Base-by-base conservation (phyloP, 1,140 invertebrate genomes). In the Papilio glaucus region DNA sequence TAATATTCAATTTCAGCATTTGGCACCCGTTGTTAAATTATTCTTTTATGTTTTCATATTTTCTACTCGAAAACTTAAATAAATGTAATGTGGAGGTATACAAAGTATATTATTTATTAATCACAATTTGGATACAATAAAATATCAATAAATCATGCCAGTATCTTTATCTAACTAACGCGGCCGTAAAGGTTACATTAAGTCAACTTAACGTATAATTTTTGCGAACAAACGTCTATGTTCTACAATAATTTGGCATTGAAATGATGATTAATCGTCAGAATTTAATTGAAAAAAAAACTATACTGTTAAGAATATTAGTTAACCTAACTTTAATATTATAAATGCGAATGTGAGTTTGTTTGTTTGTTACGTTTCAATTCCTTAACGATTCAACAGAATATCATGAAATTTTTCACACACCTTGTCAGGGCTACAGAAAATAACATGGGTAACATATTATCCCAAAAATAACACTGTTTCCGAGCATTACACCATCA, bases 1-100 rank as follows among this genome's bases (percentile, higher is more conserved):
- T 86, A 84, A 87, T 88, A 86, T 88, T 89, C 79, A 85, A 83
- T 87, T 88, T 83, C 78, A 78, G 10, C 80, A 74, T 81, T 81
- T 81, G 77, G 73, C 72, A 24, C 70, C 60, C 74, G 71, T 71
- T 72, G 67, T 62, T 74, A 77, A 62, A 73, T 74, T 63, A 77
- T 75, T 41, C 24, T 72, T 77, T 38, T 72, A 69, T 24, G 63
- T 72, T 65, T 53, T 73, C 53, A 41, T 49, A 75, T 77, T 65
- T 75, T 41, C 39, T 53, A 57, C 72, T 13, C 24, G 6, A 57
- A 9, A 0, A 10, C 8, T 1, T 21, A 53, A 7, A n/a, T n/a
- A n/a, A n/a, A n/a, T n/a, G n/a, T n/a, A n/a, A n/a, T n/a, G n/a
- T n/a, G n/a, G n/a, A n/a, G n/a, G n/a, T n/a, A n/a, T 53, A 53